These are phyloP conservation scores for Cryptophagus acutangulus DNA, from an alignment of 2,888 invertebrate species.

Conservation along the genomic window DNA sequence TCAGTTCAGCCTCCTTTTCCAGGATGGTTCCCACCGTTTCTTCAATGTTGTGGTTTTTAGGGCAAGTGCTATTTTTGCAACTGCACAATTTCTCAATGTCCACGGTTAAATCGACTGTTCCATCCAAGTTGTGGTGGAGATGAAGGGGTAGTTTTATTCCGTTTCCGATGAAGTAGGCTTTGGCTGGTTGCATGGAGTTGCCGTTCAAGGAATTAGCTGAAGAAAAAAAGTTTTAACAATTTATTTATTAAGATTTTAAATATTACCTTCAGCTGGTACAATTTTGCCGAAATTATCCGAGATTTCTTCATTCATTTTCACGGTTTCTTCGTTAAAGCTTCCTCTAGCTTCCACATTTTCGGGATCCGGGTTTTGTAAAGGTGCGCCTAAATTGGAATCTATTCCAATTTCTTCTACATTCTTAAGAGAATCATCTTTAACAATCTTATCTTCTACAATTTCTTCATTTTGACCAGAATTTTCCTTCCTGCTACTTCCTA, in stretches of 20 bases:
- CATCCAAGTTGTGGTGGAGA: conserved; percentile 37
- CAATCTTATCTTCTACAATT: no score
- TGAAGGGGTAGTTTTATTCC: conserved; percentile 44
- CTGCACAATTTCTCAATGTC: conserved; percentile 43
- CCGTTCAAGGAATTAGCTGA: no score
- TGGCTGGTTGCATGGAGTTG: neutral
- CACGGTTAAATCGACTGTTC: conserved; percentile 40
- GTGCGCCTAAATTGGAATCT: no score
- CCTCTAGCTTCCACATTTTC: no score
- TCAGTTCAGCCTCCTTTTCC: conserved; percentile 29
- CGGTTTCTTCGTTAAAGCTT: no score
- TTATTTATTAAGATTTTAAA: neutral
- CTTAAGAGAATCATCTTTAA: no score
- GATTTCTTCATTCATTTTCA: neutral
- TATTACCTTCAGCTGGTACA: conserved; percentile 16
- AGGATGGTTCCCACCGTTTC: conserved; percentile 29
- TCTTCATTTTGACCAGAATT: no score
- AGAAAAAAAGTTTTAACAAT: no score
- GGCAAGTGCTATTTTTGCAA: conserved; percentile 33
- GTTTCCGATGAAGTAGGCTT: conserved; percentile 37
- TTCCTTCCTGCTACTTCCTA: no score
- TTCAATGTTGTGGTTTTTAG: conserved; percentile 28
- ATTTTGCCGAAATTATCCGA: conserved; percentile 22
- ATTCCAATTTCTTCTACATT: no score
- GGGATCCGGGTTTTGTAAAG: no score